phyloP scores from a whole-genome alignment of 2,113 vertebrate species.

The Nothocercus nigrocapillus region DNA sequence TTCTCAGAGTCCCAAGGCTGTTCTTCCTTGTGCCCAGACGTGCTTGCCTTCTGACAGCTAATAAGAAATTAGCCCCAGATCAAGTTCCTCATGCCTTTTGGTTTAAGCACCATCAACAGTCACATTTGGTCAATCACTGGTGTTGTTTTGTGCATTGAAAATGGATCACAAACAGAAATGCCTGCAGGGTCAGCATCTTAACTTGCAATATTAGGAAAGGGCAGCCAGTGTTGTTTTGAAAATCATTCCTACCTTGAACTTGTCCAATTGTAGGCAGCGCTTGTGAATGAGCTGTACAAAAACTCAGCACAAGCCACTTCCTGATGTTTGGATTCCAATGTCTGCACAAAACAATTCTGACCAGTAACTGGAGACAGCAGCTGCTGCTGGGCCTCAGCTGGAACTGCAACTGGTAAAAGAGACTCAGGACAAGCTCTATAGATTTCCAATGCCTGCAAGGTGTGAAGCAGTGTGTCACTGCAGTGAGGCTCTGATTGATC shows the following conservation, averaged over 20 bases:
- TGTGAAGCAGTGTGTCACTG: not conserved
- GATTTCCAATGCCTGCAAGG: rapidly evolving
- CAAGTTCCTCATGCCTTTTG: not conserved
- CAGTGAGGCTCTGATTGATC: rapidly evolving
- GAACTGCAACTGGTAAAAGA: not conserved
- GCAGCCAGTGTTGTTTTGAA: not conserved
- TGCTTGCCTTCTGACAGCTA: not conserved
- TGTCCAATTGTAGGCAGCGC: not conserved
- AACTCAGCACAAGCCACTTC: not conserved
- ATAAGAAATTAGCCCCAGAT: not conserved
- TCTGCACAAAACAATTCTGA: not conserved
- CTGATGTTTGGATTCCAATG: not conserved
- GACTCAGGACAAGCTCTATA: not conserved
- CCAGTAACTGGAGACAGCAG: not conserved
- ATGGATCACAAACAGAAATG: not conserved
- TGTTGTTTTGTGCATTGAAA: not conserved
- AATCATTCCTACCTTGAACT: not conserved
- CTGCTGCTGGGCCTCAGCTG: not conserved
- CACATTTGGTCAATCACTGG: not conserved
- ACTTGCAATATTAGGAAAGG: not conserved
- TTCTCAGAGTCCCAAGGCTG: not conserved
- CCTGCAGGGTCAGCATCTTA: not conserved
- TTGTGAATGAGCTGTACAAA: not conserved
- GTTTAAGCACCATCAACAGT: not conserved
- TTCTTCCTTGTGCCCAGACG: not conserved